Evolutionary conservation across 2,113 vertebrate species (phyloP).

Genomic region (Tautogolabrus adspersus): DNA sequence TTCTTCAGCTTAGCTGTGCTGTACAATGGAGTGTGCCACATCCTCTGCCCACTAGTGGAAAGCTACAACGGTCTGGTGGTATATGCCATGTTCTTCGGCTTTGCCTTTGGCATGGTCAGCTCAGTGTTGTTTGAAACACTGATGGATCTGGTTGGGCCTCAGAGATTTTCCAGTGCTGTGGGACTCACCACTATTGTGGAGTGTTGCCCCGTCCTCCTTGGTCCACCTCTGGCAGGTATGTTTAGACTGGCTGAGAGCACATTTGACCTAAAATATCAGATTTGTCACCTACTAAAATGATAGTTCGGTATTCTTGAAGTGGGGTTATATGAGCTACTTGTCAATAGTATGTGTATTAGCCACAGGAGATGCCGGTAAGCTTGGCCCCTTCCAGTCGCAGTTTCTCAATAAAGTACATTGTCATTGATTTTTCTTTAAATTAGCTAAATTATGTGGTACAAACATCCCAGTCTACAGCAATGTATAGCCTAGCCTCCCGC

Average conservation of each 20-base stretch:
- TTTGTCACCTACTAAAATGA: no score
- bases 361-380: no score
- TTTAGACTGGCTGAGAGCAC: background rate
- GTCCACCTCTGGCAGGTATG: conserved; percentile 96
- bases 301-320: no score
- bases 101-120: conserved; percentile 98
- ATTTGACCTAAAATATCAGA: background rate
- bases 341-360: no score
- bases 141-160: conserved; percentile 94
- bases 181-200: conserved; percentile 96
- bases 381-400: no score
- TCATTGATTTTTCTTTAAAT: no score
- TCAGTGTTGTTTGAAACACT: conserved; percentile 95
- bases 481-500: no score
- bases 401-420: no score
- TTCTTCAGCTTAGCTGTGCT: conserved; percentile 95
- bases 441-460: no score
- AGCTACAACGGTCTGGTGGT: conserved; percentile 90
- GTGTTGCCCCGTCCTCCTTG: conserved; percentile 94
- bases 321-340: no score
- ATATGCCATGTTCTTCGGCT: conserved; percentile 94
- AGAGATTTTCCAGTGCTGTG: conserved; percentile 95
- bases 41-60: conserved; percentile 90
- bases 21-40: conserved; percentile 93
- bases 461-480: no score